phyloP scores from a whole-genome alignment of 1,140 invertebrate species.

The Belonocnema kinseyi region DNA sequence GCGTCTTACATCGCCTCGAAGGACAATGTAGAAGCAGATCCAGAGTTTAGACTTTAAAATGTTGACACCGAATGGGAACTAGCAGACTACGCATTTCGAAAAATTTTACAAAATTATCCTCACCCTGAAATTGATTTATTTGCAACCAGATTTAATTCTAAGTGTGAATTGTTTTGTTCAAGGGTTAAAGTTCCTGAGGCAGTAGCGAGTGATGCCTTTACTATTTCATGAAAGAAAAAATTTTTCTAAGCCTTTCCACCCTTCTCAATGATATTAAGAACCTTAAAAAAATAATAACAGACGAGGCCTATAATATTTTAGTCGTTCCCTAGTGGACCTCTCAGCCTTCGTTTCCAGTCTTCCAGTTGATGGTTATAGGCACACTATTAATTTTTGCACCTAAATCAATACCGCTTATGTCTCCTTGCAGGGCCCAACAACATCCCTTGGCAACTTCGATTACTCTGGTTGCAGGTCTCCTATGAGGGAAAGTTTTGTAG shows the following conservation, averaged over 20 bases:
- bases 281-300: neutral
- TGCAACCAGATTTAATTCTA: neutral
- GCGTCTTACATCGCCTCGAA: neutral
- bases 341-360: slow-evolving; percentile 11
- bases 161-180: neutral
- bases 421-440: neutral
- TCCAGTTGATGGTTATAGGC: slow-evolving; percentile 21
- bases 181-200: neutral
- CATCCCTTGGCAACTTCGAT: neutral
- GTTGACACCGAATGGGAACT: neutral
- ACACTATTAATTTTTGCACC: neutral
- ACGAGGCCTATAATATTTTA: neutral
- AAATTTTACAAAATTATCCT: neutral
- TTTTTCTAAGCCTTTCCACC: neutral
- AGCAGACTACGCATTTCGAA: neutral
- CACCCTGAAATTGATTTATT: neutral
- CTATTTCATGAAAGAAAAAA: too few species aligned
- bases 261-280: neutral
- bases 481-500: too few species aligned
- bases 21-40: neutral
- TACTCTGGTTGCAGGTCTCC: too few species aligned
- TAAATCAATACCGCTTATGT: neutral
- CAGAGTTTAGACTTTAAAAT: neutral
- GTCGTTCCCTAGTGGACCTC: neutral
- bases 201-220: too few species aligned